Base-by-base conservation (phyloP, 1,140 invertebrate species). In the Psilanteris sp. region DNA sequence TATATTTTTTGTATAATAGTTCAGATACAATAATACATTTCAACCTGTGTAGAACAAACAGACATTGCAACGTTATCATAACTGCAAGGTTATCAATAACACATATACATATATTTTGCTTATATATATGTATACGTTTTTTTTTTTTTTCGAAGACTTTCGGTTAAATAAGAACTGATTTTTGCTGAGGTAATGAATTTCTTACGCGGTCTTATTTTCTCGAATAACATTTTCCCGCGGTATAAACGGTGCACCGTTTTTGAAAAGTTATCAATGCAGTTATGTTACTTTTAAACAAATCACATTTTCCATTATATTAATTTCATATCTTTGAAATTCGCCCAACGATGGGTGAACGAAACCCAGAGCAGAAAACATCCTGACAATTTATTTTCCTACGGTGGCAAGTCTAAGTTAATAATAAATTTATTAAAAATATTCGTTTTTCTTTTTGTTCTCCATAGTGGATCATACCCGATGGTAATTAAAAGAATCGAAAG, bases 1-100 rank as follows among this genome's bases (percentile, higher is more conserved):
- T 80, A 78, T 81, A 80, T 81, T 72, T 70, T 59, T 80, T 77
- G 80, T 81, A 82, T 83, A 83, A 81, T 83, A 82, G 77, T 80
- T 76, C 82, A 81, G 81, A 84, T 85, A 85, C 79, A 85, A 83
- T 84, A 80, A 83, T 84, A 85, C 79, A 83, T 80, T 80, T 83
- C 75, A 80, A 84, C 79, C 78, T 84, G 82, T 79, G 82, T 85
- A 82, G 80, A 84, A 83, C 80, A 85, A 75, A 85, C 80, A 83
- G 81, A 84, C 79, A 83, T 82, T 85, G 81, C 78, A 84, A 84
- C 81, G 79, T 81, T 81, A 52, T 77, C 75, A 81, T 81, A 83
- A 82, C 74, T 85, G 80, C 75, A 81, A 81, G 80, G 78, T 84
- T 80, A 85, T 73, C 77, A 82, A 72, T 77, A 83, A 82, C 83